Base-by-base conservation (phyloP, 1,140 invertebrate genomes). In the Ceratina calcarata region DNA sequence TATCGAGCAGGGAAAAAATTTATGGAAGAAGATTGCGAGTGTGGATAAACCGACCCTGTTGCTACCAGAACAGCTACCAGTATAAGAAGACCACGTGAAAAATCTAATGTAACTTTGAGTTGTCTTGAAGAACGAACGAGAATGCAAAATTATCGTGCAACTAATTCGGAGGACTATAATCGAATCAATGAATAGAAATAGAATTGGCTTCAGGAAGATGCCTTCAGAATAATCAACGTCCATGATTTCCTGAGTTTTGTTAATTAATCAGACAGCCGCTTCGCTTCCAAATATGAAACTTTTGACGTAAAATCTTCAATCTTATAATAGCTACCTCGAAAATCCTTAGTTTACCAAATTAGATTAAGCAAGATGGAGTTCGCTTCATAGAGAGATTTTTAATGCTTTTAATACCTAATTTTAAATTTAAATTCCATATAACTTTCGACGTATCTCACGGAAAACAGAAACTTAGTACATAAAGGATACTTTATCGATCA, bases 1-100 rank as follows among this genome's bases (percentile, higher is more conserved):
- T 16, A 57, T 18, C 16, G 15, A 18, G 55, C 55, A 57, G 55
- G 37, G 37, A 45, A 10, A 45, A 45, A 45, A 45, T 45, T 45
- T 45, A 45, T 45, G 37, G 37, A 10, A 45, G 37, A 57, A n/a
- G 55, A n/a, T 57, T 13, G 15, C 55, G 53, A 13, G 53, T 55
- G 12, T 18, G 55, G 57, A 75, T 83, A 83, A 84, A 10, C 83
- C 70, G 66, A 84, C 66, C 83, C 37, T 45, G 37, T 45, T 45
- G 37, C 6, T 45, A 45, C 37, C 37, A 45, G 4, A 78, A 24
- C 70, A 27, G 66, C 73, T 83, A 84, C 76, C 60, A 57, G 58
- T 3, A 57, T 65, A n/a, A 57, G 61, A 71, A 76, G 80, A 83
- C 84, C 67, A 78, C 55, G 80, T 85, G 84, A 85, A 72, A 80